phyloP scores from a whole-genome alignment of 2,797 vertebrate species.

The Molossus molossus region DNA sequence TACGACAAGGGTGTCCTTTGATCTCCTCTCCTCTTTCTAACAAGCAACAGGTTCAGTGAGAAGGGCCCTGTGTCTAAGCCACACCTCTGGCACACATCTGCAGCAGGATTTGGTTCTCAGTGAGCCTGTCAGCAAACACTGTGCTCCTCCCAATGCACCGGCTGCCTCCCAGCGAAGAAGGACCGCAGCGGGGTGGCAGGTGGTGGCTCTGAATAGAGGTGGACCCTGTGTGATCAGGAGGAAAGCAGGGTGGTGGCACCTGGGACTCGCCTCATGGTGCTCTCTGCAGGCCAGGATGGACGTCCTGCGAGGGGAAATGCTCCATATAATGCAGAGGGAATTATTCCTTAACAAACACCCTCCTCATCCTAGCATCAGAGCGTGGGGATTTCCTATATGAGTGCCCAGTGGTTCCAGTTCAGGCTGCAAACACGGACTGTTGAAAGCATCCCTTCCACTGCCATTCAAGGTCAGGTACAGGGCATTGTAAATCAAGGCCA shows the following conservation, averaged over 20 bases:
- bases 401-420: too few relatives aligned
- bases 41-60: background rate
- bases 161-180: background rate
- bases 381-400: background rate
- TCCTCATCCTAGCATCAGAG: background rate
- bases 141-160: background rate
- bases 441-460: background rate
- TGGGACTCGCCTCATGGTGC: rapidly evolving
- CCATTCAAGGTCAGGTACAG: slow-evolving; percentile 11
- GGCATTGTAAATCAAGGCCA: background rate
- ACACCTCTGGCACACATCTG: background rate
- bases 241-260: background rate
- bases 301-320: background rate
- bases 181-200: too few relatives aligned
- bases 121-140: background rate
- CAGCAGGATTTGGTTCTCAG: background rate
- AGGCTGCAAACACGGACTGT: background rate
- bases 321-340: background rate
- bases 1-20: background rate
- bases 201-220: background rate
- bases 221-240: rapidly evolving
- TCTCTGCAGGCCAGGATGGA: background rate
- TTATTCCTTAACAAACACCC: background rate
- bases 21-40: background rate
- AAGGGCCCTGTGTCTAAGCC: too few relatives aligned